Evolutionary conservation across 2,888 invertebrate genomes (phyloP), one percentile per base, ranked within the genome.

Genomic region (Oscheius onirici): DNA sequence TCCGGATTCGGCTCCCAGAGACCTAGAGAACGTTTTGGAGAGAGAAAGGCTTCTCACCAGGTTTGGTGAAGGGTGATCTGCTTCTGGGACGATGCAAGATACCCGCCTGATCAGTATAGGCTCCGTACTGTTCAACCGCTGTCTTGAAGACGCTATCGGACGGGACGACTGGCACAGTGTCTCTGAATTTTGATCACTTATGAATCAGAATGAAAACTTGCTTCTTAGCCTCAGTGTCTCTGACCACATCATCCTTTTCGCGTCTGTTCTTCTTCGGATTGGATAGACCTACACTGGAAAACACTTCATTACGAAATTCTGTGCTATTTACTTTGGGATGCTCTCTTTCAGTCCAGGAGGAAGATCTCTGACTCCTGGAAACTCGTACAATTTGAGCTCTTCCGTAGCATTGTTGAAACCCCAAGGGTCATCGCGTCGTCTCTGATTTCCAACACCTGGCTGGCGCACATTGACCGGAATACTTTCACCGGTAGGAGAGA

Each of bases 31-130:
- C n/a, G n/a, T 40, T 43, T 43, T 49, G 17, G 41, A 52, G 43
- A 28, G 3, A 28, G n/a, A 5, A 63, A 22, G 20, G 63, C 57
- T 43, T 63, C n/a, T n/a, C n/a, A 77, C 81, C 83, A 2, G 84
- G 84, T 55, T 84, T 84, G 1, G 83, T 81, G 81, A 83, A 84
- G 24, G 84, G 84, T 3, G 83, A 83, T 20, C 83, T 63, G 43
- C 79, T 80, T 3, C 83, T 61, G 8, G 84, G 82, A 13, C 83
- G 71, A 66, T 83, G 83, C 3, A 81, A 69, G 26, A 83, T 75
- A 46, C 84, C 84, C 11, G 75, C 71, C 26, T 72, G 67, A n/a
- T 80, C 80, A 1, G 78, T 80, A 22, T 76, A 74, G 1, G 76
- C 65, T 49, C 76, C 76, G 46, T 77, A 77, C 40, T 76, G 74